Evolutionary conservation across 2,888 invertebrate species (phyloP).

Genomic region (Poecilobothrus nobilitatus): DNA sequence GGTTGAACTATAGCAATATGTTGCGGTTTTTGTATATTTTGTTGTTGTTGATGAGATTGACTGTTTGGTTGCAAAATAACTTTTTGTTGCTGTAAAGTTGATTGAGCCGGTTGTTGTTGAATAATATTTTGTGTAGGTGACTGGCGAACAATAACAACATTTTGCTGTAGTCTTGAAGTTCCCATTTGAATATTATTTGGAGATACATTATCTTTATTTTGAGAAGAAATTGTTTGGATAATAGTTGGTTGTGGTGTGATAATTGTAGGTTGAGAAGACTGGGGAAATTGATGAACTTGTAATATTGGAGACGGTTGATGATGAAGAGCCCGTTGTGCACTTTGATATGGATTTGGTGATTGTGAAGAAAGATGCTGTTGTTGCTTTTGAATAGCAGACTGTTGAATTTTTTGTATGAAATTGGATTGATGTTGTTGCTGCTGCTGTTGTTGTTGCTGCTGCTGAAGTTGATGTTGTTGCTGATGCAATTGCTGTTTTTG

Average conservation of each 20-base stretch:
- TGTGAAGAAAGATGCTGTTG: conserved; percentile 20
- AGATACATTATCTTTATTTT: not conserved
- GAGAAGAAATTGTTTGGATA: not conserved
- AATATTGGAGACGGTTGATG: conserved; percentile 20
- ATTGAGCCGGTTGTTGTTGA: conserved; percentile 1
- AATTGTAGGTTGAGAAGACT: conserved; percentile 13
- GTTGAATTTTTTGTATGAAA: conserved; percentile 25
- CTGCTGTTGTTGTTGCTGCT: conserved; percentile 24
- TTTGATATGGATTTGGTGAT: not conserved
- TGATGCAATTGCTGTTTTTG: conserved; percentile 26
- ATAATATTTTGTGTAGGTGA: conserved; percentile 10
- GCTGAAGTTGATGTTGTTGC: conserved; percentile 24
- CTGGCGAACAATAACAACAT: conserved; percentile 21
- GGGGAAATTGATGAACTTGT: conserved; percentile 14
- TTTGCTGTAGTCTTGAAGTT: conserved; percentile 17
- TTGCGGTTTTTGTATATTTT: conserved; percentile 12
- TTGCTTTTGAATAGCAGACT: conserved; percentile 21
- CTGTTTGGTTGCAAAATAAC: not conserved
- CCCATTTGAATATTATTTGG: not conserved
- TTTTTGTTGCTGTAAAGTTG: conserved; percentile 9
- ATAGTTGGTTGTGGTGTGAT: not conserved
- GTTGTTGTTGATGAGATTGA: conserved; percentile 16
- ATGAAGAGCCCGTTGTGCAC: conserved; percentile 12
- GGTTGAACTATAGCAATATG: conserved; percentile 5
- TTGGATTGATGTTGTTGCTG: conserved; percentile 12